Evolutionary conservation across 2,113 vertebrate genomes (phyloP), one percentile per base, ranked within the genome.

Genomic region (Macquaria ambigua): DNA sequence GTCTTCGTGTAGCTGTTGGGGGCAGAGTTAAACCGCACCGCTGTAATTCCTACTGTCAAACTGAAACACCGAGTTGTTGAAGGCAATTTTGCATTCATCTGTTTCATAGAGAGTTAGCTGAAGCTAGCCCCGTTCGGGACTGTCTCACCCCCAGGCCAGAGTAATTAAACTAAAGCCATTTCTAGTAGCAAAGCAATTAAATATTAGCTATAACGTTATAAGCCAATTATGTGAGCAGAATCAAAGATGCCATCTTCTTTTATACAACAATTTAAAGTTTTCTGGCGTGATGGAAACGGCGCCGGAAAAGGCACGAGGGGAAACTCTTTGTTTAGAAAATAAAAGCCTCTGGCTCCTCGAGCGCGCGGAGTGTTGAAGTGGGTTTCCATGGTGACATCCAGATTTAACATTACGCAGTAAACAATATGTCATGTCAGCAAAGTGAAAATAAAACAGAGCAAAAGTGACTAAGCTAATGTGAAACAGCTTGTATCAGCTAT

Each of bases 291-390:
- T 6, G 3, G 8, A 75, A 81, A 73, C 81, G 4, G 15, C 2
- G 10, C 74, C 77, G 78, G 87, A 89, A 89, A 0, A 1, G 6
- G 1, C 0, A 3, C 0, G 6, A 8, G 1, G 0, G 0, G 0
- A 28, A 6, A 37, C 1, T 64, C 61, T 77, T 34, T 46, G 14
- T 64, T 83, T 34, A 16, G 1, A 85, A 73, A 79, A 84, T 84
- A 79, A 86, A 77, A 67, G 23, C 48, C 20, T 39, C 69, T 7
- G 34, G 3, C 9, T 39, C 59, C 41, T 3, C 5, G 48, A 7
- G 50, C 34, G 7, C 10, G 48, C 11, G 3, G 50, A 16, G 9
- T 56, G 62, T 16, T 31, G 56, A 8, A 6, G 10, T 41, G 62
- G 11, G 85, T 82, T 79, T 74, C 79, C 48, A 63, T 63, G 63